These are phyloP conservation scores for Xestia rhomboidea DNA, from an alignment of 2,888 invertebrate genomes.

Conservation along the genomic window DNA sequence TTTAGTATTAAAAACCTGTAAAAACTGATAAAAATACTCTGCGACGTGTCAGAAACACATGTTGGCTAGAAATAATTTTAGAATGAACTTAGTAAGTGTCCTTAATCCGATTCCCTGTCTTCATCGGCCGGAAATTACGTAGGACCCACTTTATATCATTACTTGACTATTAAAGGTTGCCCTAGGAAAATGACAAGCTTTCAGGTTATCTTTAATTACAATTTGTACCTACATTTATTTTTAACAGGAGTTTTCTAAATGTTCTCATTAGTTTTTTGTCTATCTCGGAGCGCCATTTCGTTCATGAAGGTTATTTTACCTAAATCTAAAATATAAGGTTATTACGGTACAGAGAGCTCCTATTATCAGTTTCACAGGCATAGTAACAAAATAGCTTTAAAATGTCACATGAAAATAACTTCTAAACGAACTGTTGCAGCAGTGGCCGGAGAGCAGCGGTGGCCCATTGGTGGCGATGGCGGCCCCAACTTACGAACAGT, in stretches of 20 bases:
- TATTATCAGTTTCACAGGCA: slow-evolving; percentile 13
- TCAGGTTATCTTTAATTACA: slow-evolving; percentile 29
- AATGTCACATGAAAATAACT: neutral
- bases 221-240: slow-evolving; percentile 12
- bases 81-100: slow-evolving; percentile 37
- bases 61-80: slow-evolving; percentile 9
- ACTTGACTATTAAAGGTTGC: slow-evolving; percentile 17
- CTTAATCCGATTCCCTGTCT: slow-evolving; percentile 32
- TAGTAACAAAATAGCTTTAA: neutral
- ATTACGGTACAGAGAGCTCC: neutral
- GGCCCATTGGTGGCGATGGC: too few species aligned
- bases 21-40: neutral
- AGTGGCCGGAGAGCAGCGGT: too few species aligned
- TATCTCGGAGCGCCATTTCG: slow-evolving; percentile 21
- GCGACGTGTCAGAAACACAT: neutral
- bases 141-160: slow-evolving; percentile 39
- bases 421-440: neutral
- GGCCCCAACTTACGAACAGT: too few species aligned
- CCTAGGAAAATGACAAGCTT: slow-evolving; percentile 17
- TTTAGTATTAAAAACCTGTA: neutral
- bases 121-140: slow-evolving; percentile 36
- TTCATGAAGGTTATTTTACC: slow-evolving; percentile 20
- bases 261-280: slow-evolving; percentile 32
- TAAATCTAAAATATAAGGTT: slow-evolving; percentile 15
- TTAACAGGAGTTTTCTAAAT: slow-evolving; percentile 26